Percentiles rank a stretch among this genome's conserved stretches.
Evolutionary conservation across 2,888 invertebrate species (phyloP).

Genomic region (Himalopsyche anomala): DNA sequence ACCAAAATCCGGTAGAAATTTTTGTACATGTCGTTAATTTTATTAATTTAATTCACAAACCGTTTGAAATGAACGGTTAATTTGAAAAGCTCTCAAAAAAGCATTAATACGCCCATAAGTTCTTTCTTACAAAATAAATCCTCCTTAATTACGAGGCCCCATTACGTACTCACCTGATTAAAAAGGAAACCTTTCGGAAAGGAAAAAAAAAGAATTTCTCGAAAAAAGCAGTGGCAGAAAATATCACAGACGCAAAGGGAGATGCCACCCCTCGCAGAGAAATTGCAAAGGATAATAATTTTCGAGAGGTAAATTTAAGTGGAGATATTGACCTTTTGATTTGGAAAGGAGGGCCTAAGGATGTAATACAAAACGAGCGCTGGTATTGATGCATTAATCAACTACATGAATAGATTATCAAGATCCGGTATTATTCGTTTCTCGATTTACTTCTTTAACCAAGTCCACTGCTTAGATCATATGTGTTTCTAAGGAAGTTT

Average conservation of each 20-base stretch:
- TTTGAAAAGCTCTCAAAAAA: conserved; percentile 34
- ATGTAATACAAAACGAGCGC: background rate
- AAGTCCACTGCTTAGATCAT: too few relatives aligned
- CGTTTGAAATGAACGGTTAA: conserved; percentile 26
- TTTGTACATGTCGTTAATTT: background rate
- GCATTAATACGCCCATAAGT: conserved; percentile 23
- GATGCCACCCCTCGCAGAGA: background rate
- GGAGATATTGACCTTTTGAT: conserved; percentile 26
- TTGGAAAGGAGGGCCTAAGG: background rate
- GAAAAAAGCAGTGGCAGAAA: background rate
- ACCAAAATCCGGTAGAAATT: background rate
- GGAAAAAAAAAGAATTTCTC: background rate
- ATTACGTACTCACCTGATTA: conserved; percentile 30
- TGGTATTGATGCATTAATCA: too few relatives aligned
- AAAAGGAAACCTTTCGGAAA: conserved; percentile 17
- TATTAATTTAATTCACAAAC: conserved; percentile 1
- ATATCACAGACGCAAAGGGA: background rate
- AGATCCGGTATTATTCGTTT: too few relatives aligned
- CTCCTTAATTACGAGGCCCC: conserved; percentile 16
- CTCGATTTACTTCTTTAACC: too few relatives aligned
- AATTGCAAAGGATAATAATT: conserved; percentile 29
- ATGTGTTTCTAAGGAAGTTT: too few relatives aligned
- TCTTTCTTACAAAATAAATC: conserved; percentile 30
- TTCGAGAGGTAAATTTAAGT: conserved; percentile 27
- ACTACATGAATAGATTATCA: too few relatives aligned